These are phyloP conservation scores for Cyaniris semiargus DNA, from an alignment of 2,888 invertebrate species.

Conservation along the genomic window DNA sequence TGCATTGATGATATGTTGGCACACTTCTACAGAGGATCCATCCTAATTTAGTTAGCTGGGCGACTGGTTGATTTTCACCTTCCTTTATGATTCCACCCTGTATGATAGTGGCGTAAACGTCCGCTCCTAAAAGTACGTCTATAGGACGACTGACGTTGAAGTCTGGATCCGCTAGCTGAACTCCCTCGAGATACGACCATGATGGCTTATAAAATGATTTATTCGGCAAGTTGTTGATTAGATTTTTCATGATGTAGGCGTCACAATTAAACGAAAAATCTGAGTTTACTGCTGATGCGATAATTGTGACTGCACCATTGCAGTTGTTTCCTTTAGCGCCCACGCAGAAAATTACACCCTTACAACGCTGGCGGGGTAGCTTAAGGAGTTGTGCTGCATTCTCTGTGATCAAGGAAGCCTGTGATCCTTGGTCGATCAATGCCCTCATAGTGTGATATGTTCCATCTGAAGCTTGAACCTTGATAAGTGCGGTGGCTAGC, in stretches of 20 bases:
- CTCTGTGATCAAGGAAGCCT: too few relatives aligned
- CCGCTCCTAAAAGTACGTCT: too few relatives aligned
- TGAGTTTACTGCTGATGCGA: background rate
- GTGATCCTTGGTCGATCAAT: too few relatives aligned
- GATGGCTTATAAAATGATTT: constrained; percentile 35
- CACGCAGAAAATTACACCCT: constrained; percentile 4
- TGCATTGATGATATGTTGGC: constrained; percentile 42
- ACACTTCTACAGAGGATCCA: background rate
- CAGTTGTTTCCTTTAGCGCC: constrained; percentile 22
- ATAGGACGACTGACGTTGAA: too few relatives aligned
- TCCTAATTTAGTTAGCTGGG: background rate
- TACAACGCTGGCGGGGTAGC: background rate
- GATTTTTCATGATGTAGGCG: constrained; percentile 30
- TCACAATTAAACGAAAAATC: constrained; percentile 30
- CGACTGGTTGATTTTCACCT: background rate
- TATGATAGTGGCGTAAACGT: too few relatives aligned
- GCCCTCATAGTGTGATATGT: too few relatives aligned
- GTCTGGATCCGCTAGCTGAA: too few relatives aligned
- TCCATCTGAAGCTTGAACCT: too few relatives aligned
- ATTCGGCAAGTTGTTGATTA: constrained; percentile 31
- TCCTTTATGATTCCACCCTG: too few relatives aligned
- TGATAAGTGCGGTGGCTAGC: too few relatives aligned
- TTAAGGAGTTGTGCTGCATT: too few relatives aligned
- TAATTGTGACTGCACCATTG: constrained; percentile 11
- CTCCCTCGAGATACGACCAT: constrained; percentile 38